Evolutionary conservation across 1,140 invertebrate genomes (phyloP), one percentile per base, ranked within the genome.

Genomic region (Epicauta chinensis): DNA sequence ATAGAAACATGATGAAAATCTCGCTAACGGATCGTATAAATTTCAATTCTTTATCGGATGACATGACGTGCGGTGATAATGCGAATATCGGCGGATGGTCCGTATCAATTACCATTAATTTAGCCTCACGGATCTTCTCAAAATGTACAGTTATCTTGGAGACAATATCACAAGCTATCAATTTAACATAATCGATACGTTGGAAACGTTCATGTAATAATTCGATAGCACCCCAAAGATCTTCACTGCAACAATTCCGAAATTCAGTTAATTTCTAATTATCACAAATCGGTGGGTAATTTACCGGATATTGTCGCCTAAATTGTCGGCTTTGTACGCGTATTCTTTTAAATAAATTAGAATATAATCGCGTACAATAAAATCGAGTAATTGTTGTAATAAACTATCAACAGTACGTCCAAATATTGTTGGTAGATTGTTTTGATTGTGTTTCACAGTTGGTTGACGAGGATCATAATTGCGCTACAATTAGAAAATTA

Each of bases 11-110:
- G 15, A 94, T 78, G 23, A 90, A 78, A 2, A 91, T 76, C 70
- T 94, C 89, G 61, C 86, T 86, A 3, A 93, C 73, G 67, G 84
- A 84, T 50, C 89, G 76, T 34, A 94, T 69, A 69, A 91, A 93
- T 46, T 91, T 81, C 51, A 87, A 66, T 73, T 95, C 91, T 40
- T 77, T 79, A 12, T 85, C 81, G 50, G 75, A 74, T 30, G 81
- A 84, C 65, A 79, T 79, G 44, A 93, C 71, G 71, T 91, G 87
- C 1, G 84, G 77, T 30, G 86, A 83, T 31, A 91, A 73, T 53
- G 82, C 77, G 73, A 92, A 92, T 23, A 83, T 76, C 39, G 84
- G 84, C 45, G 75, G 65, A 39, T 76, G 74, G 53, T 79, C 76
- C 15, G 75, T 77, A 55, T 82, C 80, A 16, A 73, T 69, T 9